phyloP scores from a whole-genome alignment of 1,140 invertebrate genomes.

The Pygmarrhopalites habei region DNA sequence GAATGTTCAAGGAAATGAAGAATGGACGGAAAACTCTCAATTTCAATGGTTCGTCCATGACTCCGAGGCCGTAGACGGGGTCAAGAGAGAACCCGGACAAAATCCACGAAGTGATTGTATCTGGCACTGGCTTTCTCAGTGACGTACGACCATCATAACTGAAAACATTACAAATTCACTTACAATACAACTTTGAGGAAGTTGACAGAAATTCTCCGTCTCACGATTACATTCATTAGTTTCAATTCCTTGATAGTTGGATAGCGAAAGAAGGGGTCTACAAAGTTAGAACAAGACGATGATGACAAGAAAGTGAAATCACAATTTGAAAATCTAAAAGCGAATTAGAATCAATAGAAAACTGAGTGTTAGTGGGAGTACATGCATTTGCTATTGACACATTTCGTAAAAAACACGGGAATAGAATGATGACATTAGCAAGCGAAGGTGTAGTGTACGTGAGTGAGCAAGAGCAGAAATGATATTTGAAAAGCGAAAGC shows the following conservation, averaged over 20 bases:
- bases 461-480: slow-evolving; percentile 24
- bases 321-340: too few species aligned
- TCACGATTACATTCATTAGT: background rate
- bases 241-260: too few species aligned
- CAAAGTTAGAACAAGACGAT: too few species aligned
- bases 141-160: slow-evolving; percentile 51
- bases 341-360: too few species aligned
- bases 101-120: slow-evolving; percentile 87
- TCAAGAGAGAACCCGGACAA: slow-evolving; percentile 88
- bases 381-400: too few species aligned
- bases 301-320: too few species aligned
- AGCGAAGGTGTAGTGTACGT: slow-evolving; percentile 9
- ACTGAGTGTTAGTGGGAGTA: too few species aligned
- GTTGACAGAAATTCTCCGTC: slow-evolving; percentile 17
- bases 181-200: too few species aligned
- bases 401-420: too few species aligned
- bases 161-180: background rate
- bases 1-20: slow-evolving; percentile 76
- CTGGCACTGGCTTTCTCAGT: slow-evolving; percentile 59
- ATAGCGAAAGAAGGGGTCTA: too few species aligned
- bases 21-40: slow-evolving; percentile 81
- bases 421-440: background rate
- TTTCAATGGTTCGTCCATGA: slow-evolving; percentile 63
- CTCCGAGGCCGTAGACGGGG: slow-evolving; percentile 63
- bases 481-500: too few species aligned